These are phyloP conservation scores for Megastigmus dorsalis DNA, from an alignment of 2,888 invertebrate species.

Conservation along the genomic window DNA sequence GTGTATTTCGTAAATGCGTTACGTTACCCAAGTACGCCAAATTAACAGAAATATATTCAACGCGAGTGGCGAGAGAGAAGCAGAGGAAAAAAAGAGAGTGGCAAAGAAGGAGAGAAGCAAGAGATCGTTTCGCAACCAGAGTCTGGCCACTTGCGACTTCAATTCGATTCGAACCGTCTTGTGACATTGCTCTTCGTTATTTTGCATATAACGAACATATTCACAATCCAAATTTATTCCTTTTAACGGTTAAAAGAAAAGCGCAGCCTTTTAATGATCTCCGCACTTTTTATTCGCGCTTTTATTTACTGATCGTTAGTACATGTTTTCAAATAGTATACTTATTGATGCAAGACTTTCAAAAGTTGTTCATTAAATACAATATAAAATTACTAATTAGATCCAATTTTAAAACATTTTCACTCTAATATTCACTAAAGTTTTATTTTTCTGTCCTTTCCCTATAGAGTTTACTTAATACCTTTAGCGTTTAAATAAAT, in stretches of 20 bases:
- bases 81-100: constrained; percentile 24
- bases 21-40: constrained; percentile 44
- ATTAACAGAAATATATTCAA: constrained; percentile 48
- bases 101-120: constrained; percentile 23
- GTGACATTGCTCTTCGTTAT: constrained; percentile 34
- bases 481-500: too few relatives aligned
- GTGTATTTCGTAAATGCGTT: constrained; percentile 43
- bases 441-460: too few relatives aligned
- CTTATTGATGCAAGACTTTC: too few relatives aligned
- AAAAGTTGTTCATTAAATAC: too few relatives aligned
- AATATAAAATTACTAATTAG: too few relatives aligned
- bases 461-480: too few relatives aligned
- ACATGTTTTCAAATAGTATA: neutral
- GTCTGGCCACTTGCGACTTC: constrained; percentile 40
- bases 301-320: neutral
- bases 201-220: constrained; percentile 12
- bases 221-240: neutral
- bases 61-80: constrained; percentile 20
- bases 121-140: constrained; percentile 32
- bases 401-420: neutral
- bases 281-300: neutral
- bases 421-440: neutral
- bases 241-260: neutral
- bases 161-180: constrained; percentile 14
- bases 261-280: neutral